Evolutionary conservation across 2,888 invertebrate genomes (phyloP).

Genomic region (Panopea generosa): DNA sequence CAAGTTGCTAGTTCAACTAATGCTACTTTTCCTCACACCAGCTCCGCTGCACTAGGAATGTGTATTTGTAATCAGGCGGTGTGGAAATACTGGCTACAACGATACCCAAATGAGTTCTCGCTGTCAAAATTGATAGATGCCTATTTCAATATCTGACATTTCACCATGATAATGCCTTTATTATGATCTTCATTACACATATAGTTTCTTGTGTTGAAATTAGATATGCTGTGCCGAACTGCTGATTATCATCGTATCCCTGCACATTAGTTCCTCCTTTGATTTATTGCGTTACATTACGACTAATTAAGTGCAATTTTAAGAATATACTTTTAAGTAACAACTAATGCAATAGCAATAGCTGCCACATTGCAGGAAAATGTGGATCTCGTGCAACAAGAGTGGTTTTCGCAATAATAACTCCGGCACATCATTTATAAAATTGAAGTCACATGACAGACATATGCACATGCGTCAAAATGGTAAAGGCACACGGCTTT

Average conservation of each 20-base stretch:
- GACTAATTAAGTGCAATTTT: slow-evolving; percentile 32
- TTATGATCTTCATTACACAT: slow-evolving; percentile 35
- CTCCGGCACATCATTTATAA: too few species aligned
- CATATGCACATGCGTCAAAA: too few species aligned
- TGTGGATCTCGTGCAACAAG: slow-evolving; percentile 1
- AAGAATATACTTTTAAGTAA: slow-evolving; percentile 38
- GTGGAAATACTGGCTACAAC: not conserved
- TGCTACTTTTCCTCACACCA: not conserved
- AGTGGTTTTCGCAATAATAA: slow-evolving; percentile 6
- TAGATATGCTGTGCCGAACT: too few species aligned
- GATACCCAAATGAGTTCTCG: slow-evolving; percentile 47
- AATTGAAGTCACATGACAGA: too few species aligned
- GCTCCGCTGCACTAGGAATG: not conserved
- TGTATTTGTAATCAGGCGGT: not conserved
- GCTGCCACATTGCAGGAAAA: slow-evolving; percentile 3
- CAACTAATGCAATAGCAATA: slow-evolving; percentile 26
- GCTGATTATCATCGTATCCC: too few species aligned
- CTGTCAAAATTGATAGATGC: slow-evolving; percentile 61
- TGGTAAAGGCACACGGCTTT: too few species aligned
- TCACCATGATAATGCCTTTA: slow-evolving; percentile 47
- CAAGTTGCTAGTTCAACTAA: too few species aligned
- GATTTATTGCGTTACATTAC: slow-evolving; percentile 40
- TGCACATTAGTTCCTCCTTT: slow-evolving; percentile 5
- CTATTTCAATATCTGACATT: slow-evolving; percentile 53
- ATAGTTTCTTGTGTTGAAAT: not conserved